These are phyloP conservation scores for Ctena decussata DNA, from an alignment of 2,888 invertebrate species.

Conservation along the genomic window DNA sequence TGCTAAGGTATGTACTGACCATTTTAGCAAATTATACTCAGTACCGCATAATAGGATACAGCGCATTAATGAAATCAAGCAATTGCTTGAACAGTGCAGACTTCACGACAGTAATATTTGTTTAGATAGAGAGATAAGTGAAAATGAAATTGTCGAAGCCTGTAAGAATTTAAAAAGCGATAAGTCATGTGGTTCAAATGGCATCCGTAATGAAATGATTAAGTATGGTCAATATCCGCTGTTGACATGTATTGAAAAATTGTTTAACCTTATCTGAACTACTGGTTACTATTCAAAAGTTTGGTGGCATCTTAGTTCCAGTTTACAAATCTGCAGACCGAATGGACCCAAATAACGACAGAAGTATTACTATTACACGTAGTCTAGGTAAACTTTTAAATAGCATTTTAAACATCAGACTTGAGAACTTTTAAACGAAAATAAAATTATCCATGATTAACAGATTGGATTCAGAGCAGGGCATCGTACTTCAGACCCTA, in stretches of 20 bases:
- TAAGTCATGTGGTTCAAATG: background rate
- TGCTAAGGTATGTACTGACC: background rate
- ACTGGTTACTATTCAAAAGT: background rate
- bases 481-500: background rate
- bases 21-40: background rate
- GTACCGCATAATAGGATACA: background rate
- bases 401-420: background rate
- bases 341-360: conserved; percentile 2
- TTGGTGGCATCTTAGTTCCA: conserved; percentile 1
- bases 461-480: conserved; percentile 13
- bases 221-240: background rate
- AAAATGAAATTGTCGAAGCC: background rate
- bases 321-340: background rate
- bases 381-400: conserved; percentile 4
- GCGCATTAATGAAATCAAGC: background rate
- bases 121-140: background rate
- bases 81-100: background rate
- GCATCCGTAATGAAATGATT: conserved; percentile 20
- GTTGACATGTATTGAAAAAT: background rate
- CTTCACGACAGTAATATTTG: background rate
- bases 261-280: conserved; percentile 4
- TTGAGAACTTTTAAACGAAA: background rate
- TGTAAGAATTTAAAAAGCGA: background rate
- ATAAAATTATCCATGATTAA: conserved; percentile 2
- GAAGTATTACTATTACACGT: background rate